Evolutionary conservation across 2,113 vertebrate genomes (phyloP).

Genomic region (Coryphaenoides rupestris): DNA sequence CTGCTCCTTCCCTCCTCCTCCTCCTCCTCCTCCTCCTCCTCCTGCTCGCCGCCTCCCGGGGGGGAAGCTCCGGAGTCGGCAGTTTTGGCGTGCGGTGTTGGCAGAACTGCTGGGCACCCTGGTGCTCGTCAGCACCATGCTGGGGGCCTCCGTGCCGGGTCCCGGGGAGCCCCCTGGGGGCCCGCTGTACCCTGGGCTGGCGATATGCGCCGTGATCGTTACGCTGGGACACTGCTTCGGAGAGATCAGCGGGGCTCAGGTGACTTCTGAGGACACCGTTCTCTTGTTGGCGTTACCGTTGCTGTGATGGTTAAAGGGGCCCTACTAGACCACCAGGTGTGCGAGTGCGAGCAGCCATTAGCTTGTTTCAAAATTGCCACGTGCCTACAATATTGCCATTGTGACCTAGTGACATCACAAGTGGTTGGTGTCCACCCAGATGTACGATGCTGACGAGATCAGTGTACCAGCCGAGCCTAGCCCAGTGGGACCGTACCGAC

Average conservation of each 20-base stretch:
- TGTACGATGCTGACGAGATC: too few species aligned
- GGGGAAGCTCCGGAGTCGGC: constrained; percentile 69
- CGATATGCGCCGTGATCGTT: constrained; percentile 68
- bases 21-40: constrained; percentile 4
- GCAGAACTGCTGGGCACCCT: constrained; percentile 73
- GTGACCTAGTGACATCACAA: too few species aligned
- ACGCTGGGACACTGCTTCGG: constrained; percentile 72
- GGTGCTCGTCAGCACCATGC: constrained; percentile 73
- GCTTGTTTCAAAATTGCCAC: too few species aligned
- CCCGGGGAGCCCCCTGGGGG: constrained; percentile 42
- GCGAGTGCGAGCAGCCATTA: too few species aligned
- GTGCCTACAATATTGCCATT: too few species aligned
- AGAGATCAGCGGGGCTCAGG: constrained; percentile 77
- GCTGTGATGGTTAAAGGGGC: background rate
- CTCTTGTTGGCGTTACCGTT: background rate
- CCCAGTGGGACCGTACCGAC: too few species aligned
- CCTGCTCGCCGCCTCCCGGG: background rate
- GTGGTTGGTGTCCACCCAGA: too few species aligned
- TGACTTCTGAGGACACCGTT: constrained; percentile 37
- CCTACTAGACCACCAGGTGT: too few species aligned
- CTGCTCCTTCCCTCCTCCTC: too few species aligned
- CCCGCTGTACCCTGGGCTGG: constrained; percentile 73
- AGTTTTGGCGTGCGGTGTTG: constrained; percentile 74
- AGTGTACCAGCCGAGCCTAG: too few species aligned
- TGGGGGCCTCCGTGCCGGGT: constrained; percentile 73